A percentile compares a stretch with the other conserved stretches of the same genome.
These are phyloP conservation scores for Drosophila repleta DNA, from an alignment of 1,140 invertebrate genomes.

Conservation along the genomic window DNA sequence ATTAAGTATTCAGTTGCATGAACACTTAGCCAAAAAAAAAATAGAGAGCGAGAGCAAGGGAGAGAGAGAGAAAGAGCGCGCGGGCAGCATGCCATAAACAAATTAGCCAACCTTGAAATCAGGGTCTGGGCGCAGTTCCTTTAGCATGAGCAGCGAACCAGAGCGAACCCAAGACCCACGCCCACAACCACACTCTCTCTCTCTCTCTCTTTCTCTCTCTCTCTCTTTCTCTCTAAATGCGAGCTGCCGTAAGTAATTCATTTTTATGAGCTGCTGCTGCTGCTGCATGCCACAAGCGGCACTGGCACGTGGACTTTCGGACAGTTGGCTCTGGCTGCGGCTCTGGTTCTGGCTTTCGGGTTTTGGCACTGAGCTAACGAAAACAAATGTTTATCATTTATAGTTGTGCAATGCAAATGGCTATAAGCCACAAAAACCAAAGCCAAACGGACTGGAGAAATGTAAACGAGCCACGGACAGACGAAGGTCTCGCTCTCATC, in stretches of 20 bases:
- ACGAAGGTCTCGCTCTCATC: background rate
- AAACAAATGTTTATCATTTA: constrained; percentile 77
- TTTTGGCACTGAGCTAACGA: constrained; percentile 53
- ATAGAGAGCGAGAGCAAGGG: background rate
- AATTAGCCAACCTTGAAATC: constrained; percentile 46
- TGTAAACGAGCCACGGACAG: constrained; percentile 4
- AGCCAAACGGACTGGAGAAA: constrained; percentile 5
- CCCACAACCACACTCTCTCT: background rate
- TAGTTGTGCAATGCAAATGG: constrained; percentile 54
- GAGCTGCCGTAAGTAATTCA: constrained; percentile 60
- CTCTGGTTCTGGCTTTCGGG: constrained; percentile 11
- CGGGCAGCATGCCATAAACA: constrained; percentile 41
- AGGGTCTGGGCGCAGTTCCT: constrained; percentile 4
- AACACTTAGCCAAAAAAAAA: constrained; percentile 9
- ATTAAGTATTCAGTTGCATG: constrained; percentile 44
- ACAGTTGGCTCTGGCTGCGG: constrained; percentile 30
- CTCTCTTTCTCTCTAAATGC: background rate
- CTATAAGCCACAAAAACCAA: constrained; percentile 5
- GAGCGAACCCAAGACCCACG: background rate
- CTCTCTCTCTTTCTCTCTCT: background rate
- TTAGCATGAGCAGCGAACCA: constrained; percentile 7
- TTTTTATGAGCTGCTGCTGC: constrained; percentile 66
- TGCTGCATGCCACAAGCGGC: constrained; percentile 48
- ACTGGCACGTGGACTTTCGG: constrained; percentile 25
- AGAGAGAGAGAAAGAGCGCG: background rate